Conservation (phyloP, 2,888 invertebrate genomes). For the Amphimallon solstitiale region DNA sequence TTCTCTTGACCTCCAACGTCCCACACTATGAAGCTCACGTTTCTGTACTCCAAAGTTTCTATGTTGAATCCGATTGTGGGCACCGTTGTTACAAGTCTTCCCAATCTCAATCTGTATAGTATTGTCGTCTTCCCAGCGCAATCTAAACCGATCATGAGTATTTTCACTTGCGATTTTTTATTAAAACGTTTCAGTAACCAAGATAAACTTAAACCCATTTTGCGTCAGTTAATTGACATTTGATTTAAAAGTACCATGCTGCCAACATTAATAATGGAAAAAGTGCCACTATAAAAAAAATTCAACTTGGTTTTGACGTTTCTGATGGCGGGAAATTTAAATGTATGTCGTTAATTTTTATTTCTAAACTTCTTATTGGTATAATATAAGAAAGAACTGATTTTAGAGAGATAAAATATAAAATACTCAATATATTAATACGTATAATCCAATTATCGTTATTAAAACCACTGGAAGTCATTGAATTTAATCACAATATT, state of each 20-base stretch:
- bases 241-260: neutral
- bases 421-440: too few relatives aligned
- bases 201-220: conserved; percentile 92
- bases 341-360: too few relatives aligned
- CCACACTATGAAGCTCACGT: conserved; percentile 98
- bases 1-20: conserved; percentile 98
- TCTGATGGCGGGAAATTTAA: too few relatives aligned
- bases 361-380: too few relatives aligned
- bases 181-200: conserved; percentile 88
- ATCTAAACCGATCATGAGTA: conserved; percentile 95
- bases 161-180: conserved; percentile 95
- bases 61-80: conserved; percentile 98
- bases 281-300: too few relatives aligned
- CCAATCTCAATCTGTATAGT: conserved; percentile 93
- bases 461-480: too few relatives aligned
- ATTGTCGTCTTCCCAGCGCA: conserved; percentile 97
- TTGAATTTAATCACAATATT: too few relatives aligned
- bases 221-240: conserved; percentile 37
- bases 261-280: too few relatives aligned
- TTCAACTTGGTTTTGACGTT: too few relatives aligned
- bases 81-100: conserved; percentile 96
- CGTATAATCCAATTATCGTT: too few relatives aligned
- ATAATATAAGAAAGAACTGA: too few relatives aligned
- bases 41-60: conserved; percentile 97
- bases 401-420: too few relatives aligned